Conservation (phyloP, 2,113 vertebrate genomes). For the Hippocampus guttulatus region DNA sequence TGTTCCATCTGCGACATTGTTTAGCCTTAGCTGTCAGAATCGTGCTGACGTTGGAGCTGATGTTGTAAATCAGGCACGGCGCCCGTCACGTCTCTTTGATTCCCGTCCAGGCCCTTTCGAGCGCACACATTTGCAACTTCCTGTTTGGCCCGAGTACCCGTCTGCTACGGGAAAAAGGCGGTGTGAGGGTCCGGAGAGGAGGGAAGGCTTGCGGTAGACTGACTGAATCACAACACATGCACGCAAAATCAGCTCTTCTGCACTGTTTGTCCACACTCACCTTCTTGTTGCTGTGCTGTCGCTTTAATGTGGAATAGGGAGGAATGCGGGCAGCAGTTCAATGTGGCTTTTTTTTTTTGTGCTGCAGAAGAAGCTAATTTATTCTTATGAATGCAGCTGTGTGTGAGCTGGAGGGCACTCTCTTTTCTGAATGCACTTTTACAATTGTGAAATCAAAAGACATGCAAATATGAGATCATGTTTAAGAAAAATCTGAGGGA, state of each 20-base stretch:
- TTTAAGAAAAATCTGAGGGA: no score
- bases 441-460: not conserved
- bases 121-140: slow-evolving; percentile 60
- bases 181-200: slow-evolving; percentile 15
- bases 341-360: slow-evolving; percentile 15
- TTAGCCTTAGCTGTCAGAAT: slow-evolving; percentile 44
- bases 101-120: slow-evolving; percentile 46
- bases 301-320: slow-evolving; percentile 37
- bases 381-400: slow-evolving; percentile 40
- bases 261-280: slow-evolving; percentile 29
- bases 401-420: slow-evolving; percentile 43
- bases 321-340: not conserved
- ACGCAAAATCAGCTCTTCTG: slow-evolving; percentile 23
- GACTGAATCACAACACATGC: slow-evolving; percentile 31
- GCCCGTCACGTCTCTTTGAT: slow-evolving; percentile 60
- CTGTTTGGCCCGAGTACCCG: slow-evolving; percentile 51
- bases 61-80: slow-evolving; percentile 48
- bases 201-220: slow-evolving; percentile 10
- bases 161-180: slow-evolving; percentile 59
- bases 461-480: no score
- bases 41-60: slow-evolving; percentile 35
- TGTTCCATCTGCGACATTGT: slow-evolving; percentile 12
- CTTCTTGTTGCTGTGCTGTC: not conserved
- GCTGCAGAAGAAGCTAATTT: slow-evolving; percentile 27
- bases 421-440: slow-evolving; percentile 33